phyloP scores from a whole-genome alignment of 1,140 invertebrate genomes.

The Oscheius sp. region DNA sequence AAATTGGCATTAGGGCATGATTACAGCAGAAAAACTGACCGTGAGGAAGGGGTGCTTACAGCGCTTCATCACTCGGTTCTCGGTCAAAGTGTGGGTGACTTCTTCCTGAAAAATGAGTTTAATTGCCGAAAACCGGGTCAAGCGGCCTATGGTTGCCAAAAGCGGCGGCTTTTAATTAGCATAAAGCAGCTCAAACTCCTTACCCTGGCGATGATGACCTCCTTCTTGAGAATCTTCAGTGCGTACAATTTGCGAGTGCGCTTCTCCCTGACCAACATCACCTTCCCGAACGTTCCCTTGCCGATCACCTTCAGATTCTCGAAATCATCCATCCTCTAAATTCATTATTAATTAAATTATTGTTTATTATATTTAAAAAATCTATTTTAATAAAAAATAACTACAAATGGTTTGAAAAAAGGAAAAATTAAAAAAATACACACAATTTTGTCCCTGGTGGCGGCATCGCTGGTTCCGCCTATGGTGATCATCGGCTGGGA shows the following conservation, averaged over 20 bases:
- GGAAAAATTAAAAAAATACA: not conserved
- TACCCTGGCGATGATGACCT: slow-evolving; percentile 86
- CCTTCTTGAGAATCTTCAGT: slow-evolving; percentile 98
- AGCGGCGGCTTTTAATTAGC: too few species aligned
- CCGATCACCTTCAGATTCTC: slow-evolving; percentile 83
- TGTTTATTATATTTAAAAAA: not conserved
- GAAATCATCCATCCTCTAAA: slow-evolving; percentile 62
- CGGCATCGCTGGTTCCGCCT: slow-evolving; percentile 6
- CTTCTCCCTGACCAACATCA: slow-evolving; percentile 94
- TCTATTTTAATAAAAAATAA: not conserved
- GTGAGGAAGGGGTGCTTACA: slow-evolving; percentile 98
- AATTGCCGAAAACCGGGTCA: slow-evolving; percentile 30
- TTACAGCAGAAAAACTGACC: slow-evolving; percentile 63
- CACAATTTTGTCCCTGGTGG: slow-evolving; percentile 47
- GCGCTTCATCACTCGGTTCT: slow-evolving; percentile 90
- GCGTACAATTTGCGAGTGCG: slow-evolving; percentile 86
- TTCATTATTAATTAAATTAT: not conserved
- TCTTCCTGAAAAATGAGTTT: slow-evolving; percentile 71
- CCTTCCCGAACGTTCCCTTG: slow-evolving; percentile 98
- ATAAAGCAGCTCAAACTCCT: not conserved
- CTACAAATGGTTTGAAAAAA: not conserved
- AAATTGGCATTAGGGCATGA: not conserved
- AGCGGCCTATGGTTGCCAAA: too few species aligned
- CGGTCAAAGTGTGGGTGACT: slow-evolving; percentile 94
- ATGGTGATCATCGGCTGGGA: slow-evolving; percentile 6